Evolutionary conservation across 2,888 invertebrate genomes (phyloP).

Genomic region (Schizotus pectinicornis): DNA sequence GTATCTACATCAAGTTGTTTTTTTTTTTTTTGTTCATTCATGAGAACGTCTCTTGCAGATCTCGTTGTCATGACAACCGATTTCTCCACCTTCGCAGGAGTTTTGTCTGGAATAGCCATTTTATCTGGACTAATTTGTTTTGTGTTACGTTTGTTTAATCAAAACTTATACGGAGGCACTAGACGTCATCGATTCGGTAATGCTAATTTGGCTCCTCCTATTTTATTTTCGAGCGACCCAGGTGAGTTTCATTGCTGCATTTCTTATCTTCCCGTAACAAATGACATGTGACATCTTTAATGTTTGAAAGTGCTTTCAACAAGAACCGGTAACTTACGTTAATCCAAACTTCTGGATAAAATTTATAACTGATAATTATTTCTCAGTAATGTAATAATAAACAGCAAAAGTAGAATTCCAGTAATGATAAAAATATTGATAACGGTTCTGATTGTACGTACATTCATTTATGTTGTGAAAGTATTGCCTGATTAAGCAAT

Average conservation of each 20-base stretch:
- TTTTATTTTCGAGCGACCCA: constrained; percentile 85
- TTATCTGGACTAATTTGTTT: constrained; percentile 87
- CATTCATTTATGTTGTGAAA: too few species aligned
- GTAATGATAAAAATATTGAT: too few species aligned
- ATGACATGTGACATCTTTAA: background rate
- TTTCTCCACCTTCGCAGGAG: constrained; percentile 84
- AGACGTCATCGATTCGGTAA: constrained; percentile 79
- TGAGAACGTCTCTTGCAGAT: constrained; percentile 62
- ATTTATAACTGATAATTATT: too few species aligned
- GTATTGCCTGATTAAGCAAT: too few species aligned
- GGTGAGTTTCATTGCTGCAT: constrained; percentile 61
- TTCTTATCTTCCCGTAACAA: background rate
- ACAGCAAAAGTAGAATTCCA: too few species aligned
- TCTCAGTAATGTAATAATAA: too few species aligned
- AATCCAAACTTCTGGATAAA: too few species aligned
- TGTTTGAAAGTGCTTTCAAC: too few species aligned
- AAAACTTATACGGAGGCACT: constrained; percentile 61
- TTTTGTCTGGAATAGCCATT: constrained; percentile 84
- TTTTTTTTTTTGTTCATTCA: constrained; percentile 9
- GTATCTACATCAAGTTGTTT: background rate
- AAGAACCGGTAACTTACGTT: too few species aligned
- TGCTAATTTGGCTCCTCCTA: constrained; percentile 83
- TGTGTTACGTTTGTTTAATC: constrained; percentile 84
- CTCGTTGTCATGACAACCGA: constrained; percentile 78
- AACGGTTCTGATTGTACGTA: too few species aligned